phyloP scores from a whole-genome alignment of 1,140 invertebrate genomes.

The Idris sp. region DNA sequence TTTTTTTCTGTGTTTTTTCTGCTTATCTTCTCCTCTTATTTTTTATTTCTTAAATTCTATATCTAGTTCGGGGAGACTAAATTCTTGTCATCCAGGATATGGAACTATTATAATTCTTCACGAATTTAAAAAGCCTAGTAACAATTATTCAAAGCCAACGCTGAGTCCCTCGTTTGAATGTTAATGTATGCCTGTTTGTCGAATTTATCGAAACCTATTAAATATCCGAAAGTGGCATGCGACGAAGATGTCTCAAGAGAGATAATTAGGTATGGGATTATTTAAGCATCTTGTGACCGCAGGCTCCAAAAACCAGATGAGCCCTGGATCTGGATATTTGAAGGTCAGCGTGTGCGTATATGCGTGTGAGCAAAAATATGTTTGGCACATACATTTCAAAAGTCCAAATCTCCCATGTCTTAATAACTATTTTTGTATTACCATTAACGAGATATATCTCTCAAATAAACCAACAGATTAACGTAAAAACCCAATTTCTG shows the following conservation, averaged over 20 bases:
- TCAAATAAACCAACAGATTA: too few relatives aligned
- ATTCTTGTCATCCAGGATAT: conserved; percentile 40
- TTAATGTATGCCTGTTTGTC: conserved; percentile 59
- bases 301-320: conserved; percentile 60
- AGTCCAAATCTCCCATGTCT: too few relatives aligned
- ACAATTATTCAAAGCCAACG: conserved; percentile 55
- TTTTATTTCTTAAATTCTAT: conserved; percentile 18
- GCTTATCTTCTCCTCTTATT: too few relatives aligned
- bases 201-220: conserved; percentile 62
- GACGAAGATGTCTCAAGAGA: conserved; percentile 62
- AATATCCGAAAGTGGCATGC: conserved; percentile 60
- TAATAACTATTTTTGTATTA: too few relatives aligned
- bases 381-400: conserved; percentile 39
- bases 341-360: conserved; percentile 47
- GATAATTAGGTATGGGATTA: conserved; percentile 63
- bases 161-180: conserved; percentile 56
- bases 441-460: too few relatives aligned
- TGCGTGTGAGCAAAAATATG: conserved; percentile 33
- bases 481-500: too few relatives aligned
- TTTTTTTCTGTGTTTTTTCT: too few relatives aligned
- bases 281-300: conserved; percentile 60
- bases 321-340: conserved; percentile 63
- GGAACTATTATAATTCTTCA: conserved; percentile 51
- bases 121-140: conserved; percentile 48
- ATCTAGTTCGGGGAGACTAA: conserved; percentile 36